Percentiles rank a stretch among this genome's conserved stretches.
Evolutionary conservation across 2,113 vertebrate genomes (phyloP).

Genomic region (Siniperca chuatsi): DNA sequence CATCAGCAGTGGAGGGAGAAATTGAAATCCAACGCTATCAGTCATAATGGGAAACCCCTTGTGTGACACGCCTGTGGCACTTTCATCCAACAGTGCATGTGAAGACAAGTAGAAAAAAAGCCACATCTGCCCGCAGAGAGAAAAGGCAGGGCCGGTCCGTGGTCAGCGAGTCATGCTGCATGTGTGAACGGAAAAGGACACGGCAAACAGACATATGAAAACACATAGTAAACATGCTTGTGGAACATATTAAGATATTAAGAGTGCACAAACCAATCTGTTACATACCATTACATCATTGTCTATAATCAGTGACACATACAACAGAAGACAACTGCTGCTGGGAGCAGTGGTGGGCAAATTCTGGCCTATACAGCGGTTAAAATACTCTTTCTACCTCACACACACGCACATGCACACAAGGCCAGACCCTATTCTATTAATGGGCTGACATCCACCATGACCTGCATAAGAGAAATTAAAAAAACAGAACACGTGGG

Average conservation of each 20-base stretch:
- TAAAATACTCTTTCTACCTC: conserved; percentile 16
- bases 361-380: background rate
- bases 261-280: background rate
- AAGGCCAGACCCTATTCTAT: background rate
- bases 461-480: background rate
- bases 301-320: conserved; percentile 11
- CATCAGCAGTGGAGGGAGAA: conserved; percentile 26
- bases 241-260: background rate
- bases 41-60: conserved; percentile 40
- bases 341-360: conserved; percentile 5
- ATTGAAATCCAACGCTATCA: conserved; percentile 39
- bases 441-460: conserved; percentile 20
- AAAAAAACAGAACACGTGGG: background rate
- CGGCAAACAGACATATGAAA: conserved; percentile 25
- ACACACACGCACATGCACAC: conserved; percentile 11
- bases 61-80: conserved; percentile 54
- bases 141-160: conserved; percentile 1
- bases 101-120: conserved; percentile 61
- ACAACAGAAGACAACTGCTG: background rate
- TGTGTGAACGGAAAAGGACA: conserved; percentile 30
- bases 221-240: background rate
- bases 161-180: background rate
- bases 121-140: conserved; percentile 26
- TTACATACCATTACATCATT: conserved; percentile 33
- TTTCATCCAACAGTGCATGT: conserved; percentile 37